Percentiles rank a stretch among this genome's conserved stretches.
These are phyloP conservation scores for Drosophila ogumai DNA, from an alignment of 1,140 invertebrate species.

Conservation along the genomic window DNA sequence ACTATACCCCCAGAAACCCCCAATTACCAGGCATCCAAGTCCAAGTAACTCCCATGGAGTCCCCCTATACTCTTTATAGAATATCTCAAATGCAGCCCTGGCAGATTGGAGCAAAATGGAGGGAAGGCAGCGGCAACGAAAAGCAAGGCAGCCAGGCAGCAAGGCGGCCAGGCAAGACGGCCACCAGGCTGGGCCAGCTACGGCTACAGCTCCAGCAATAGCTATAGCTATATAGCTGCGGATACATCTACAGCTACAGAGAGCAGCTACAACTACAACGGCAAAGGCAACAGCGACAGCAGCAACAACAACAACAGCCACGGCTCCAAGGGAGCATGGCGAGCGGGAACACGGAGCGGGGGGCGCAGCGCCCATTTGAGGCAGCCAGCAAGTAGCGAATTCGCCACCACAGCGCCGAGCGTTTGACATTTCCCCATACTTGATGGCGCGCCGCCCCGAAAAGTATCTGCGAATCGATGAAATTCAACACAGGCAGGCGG, in stretches of 20 bases:
- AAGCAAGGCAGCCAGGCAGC: conserved; percentile 44
- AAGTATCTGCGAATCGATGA: conserved; percentile 63
- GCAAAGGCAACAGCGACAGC: conserved; percentile 16
- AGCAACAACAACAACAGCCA: conserved; percentile 34
- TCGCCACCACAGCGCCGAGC: conserved; percentile 57
- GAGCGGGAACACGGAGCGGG: conserved; percentile 40
- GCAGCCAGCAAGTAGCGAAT: conserved; percentile 78
- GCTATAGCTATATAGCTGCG: conserved; percentile 53
- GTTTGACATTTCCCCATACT: conserved; percentile 84
- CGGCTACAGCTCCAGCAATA: conserved; percentile 56
- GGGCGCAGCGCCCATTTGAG: conserved; percentile 78
- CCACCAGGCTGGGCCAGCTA: conserved; percentile 43
- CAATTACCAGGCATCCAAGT: background rate
- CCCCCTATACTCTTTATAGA: conserved; percentile 1
- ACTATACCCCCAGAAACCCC: background rate
- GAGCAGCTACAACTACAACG: conserved; percentile 42
- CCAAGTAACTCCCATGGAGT: conserved; percentile 5
- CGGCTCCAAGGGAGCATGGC: conserved; percentile 51
- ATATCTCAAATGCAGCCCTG: conserved; percentile 39
- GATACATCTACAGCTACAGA: conserved; percentile 43
- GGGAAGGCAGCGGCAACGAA: conserved; percentile 42
- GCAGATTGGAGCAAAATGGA: conserved; percentile 41
- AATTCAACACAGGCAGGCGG: conserved; percentile 47
- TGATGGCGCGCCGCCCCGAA: conserved; percentile 79
- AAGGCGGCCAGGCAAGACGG: conserved; percentile 61